Evolutionary conservation across 1,140 invertebrate species (phyloP), one percentile per base, ranked within the genome.

Genomic region (Zaprionus tsacasi): DNA sequence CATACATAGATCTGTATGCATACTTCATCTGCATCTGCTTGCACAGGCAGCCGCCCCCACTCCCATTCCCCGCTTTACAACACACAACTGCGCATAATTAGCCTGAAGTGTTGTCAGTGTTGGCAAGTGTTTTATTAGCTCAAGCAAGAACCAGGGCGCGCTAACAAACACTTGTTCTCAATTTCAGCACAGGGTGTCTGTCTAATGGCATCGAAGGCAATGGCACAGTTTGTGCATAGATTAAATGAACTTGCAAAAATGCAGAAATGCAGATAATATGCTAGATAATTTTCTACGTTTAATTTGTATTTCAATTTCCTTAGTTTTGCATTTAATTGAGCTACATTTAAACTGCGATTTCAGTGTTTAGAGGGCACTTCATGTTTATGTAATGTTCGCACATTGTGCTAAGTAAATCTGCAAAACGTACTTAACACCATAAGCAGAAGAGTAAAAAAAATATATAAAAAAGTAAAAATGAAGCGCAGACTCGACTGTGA

Each of bases 91-190:
- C 57, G 80, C 85, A 88, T 81, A 89, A 78, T 73, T 79, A 82
- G 67, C 58, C 78, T 70, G 61, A n/a, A 70, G 78, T 45, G 56
- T 73, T 45, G 56, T 73, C 85, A 83, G 83, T 89, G 74, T 81
- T 88, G 78, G 79, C 78, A 85, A 88, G 83, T 83, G 74, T 87
- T 87, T 74, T 89, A 89, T 88, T 88, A 89, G 76, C 58, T 67
- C 63, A 72, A 76, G 74, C 63, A 72, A 83, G 78, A 83, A 81
- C 63, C 82, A 81, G 78, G 74, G 52, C 70, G 70, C 66, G 70
- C 66, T 68, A 69, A 66, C 76, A 75, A 80, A 72, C 82, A 80
- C 83, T 87, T 87, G 79, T 75, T 55, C 79, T 60, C 61, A 56
- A 79, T 82, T 75, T 57, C 57, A 35, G 66, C 25, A 64, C 57